Evolutionary conservation across 1,140 invertebrate genomes (phyloP).

Genomic region (Micrasema minimum): DNA sequence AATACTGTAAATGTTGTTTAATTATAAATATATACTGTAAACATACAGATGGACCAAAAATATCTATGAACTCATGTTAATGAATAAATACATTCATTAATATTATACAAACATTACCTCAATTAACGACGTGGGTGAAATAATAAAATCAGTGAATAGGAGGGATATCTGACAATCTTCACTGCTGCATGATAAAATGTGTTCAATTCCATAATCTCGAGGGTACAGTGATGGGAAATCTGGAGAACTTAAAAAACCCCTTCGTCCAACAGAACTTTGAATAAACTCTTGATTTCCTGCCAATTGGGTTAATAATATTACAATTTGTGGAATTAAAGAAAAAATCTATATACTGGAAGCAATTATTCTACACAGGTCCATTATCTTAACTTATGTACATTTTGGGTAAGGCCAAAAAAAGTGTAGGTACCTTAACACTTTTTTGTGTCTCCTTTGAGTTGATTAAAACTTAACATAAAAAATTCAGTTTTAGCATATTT

Average conservation of each 20-base stretch:
- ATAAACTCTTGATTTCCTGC: slow-evolving; percentile 71
- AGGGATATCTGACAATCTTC: slow-evolving; percentile 68
- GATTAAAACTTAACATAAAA: too few relatives aligned
- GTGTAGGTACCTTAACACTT: too few relatives aligned
- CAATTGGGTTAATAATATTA: slow-evolving; percentile 6
- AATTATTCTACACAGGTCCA: too few relatives aligned
- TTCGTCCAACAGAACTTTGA: slow-evolving; percentile 59
- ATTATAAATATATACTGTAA: too few relatives aligned
- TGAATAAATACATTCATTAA: slow-evolving; percentile 1
- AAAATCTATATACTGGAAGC: too few relatives aligned
- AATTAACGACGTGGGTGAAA: slow-evolving; percentile 73
- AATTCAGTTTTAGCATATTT: too few relatives aligned
- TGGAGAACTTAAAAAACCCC: slow-evolving; percentile 62
- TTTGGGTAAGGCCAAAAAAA: too few relatives aligned
- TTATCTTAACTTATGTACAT: too few relatives aligned
- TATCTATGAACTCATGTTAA: not conserved
- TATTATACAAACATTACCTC: slow-evolving; percentile 63
- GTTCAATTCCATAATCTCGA: slow-evolving; percentile 72
- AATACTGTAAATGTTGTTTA: too few relatives aligned
- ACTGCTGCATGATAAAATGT: slow-evolving; percentile 67
- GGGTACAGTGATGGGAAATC: slow-evolving; percentile 75
- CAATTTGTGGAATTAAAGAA: not conserved
- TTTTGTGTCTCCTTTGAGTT: too few relatives aligned
- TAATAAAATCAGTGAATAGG: slow-evolving; percentile 76
- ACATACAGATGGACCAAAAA: not conserved